These are phyloP conservation scores for Lasioglossum pauxillum DNA, from an alignment of 2,888 invertebrate genomes.

Conservation along the genomic window DNA sequence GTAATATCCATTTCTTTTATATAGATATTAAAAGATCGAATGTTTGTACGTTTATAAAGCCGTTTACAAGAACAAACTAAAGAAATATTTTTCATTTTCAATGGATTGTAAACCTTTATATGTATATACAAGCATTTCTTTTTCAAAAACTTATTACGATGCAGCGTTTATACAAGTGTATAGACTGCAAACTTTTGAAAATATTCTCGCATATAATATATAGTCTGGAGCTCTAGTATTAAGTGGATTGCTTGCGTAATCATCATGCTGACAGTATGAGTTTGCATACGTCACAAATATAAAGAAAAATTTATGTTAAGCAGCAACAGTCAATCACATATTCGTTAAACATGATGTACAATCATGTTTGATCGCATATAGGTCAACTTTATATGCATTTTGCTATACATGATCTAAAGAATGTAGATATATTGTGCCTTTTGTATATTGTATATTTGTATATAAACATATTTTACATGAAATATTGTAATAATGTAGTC, in stretches of 20 bases:
- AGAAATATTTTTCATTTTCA: background rate
- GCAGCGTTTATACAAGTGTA: background rate
- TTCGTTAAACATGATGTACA: conserved; percentile 4
- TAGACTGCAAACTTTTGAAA: background rate
- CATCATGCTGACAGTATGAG: background rate
- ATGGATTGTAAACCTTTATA: background rate
- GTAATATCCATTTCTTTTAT: background rate
- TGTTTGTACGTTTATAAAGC: conserved; percentile 2
- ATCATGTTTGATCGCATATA: background rate
- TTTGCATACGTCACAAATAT: background rate
- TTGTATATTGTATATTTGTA: conserved; percentile 84
- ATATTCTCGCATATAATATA: background rate
- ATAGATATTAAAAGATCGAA: background rate
- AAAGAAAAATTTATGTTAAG: conserved; percentile 13
- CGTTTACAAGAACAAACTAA: background rate
- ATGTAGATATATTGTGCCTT: conserved; percentile 84
- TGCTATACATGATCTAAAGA: conserved; percentile 81
- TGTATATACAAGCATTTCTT: background rate
- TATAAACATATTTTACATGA: conserved; percentile 83
- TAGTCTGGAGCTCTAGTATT: background rate
- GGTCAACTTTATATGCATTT: conserved; percentile 72
- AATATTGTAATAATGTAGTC: conserved; percentile 81
- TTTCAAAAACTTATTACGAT: background rate
- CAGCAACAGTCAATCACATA: conserved; percentile 1
- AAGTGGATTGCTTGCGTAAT: background rate